Evolutionary conservation across 2,888 invertebrate genomes (phyloP).

Genomic region (Cistogaster globosa): DNA sequence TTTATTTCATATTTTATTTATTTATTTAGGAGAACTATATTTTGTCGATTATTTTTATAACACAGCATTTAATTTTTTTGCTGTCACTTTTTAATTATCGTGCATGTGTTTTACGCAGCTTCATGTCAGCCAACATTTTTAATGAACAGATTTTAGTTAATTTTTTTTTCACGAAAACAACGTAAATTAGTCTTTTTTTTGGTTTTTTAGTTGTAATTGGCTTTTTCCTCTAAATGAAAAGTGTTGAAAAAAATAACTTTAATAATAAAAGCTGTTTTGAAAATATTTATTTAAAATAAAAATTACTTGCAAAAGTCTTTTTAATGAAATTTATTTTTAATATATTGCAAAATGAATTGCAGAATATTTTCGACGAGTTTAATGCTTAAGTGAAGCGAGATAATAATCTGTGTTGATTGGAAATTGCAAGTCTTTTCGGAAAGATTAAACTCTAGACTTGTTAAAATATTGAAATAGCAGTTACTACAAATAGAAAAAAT

Average conservation of each 20-base stretch:
- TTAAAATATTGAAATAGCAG: no score
- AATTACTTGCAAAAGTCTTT: not conserved
- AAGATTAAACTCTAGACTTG: no score
- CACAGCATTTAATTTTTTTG: constrained; percentile 73
- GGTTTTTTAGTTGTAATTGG: constrained; percentile 22
- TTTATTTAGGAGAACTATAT: constrained; percentile 52
- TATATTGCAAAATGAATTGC: no score
- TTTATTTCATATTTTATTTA: constrained; percentile 51
- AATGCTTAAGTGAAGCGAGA: no score
- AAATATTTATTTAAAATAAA: not conserved
- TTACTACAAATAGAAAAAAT: no score
- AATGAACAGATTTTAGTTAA: constrained; percentile 24
- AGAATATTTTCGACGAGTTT: no score
- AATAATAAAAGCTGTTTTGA: not conserved
- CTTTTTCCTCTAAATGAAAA: constrained; percentile 27
- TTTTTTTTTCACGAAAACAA: constrained; percentile 15
- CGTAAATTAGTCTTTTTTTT: not conserved
- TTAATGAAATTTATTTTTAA: no score
- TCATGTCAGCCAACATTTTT: constrained; percentile 55
- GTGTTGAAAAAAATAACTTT: constrained; percentile 26
- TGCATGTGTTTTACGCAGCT: no score
- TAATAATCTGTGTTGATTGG: no score
- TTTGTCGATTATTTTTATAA: constrained; percentile 71
- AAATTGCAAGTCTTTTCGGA: no score
- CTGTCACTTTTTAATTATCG: constrained; percentile 78